A percentile compares a stretch with the other conserved stretches of the same genome.
phyloP scores from a whole-genome alignment of 2,797 vertebrate species.

The Gallinago nigripennis region DNA sequence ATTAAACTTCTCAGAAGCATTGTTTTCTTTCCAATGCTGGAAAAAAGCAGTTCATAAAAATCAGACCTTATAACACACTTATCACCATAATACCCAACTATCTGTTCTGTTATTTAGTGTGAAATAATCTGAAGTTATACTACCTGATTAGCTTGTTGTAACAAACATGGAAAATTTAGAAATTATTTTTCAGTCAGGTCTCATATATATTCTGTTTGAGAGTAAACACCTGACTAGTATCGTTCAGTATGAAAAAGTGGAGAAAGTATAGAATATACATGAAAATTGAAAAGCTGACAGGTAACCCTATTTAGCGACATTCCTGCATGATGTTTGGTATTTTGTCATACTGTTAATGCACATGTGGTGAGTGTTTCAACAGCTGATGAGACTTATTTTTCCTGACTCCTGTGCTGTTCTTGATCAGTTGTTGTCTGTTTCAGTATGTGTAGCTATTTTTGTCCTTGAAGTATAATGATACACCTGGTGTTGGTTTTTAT shows the following conservation, averaged over 20 bases:
- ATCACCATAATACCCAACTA: not conserved
- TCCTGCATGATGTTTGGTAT: not conserved
- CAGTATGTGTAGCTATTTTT: not conserved
- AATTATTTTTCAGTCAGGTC: not conserved
- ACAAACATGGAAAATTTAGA: not conserved
- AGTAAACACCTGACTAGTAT: not conserved
- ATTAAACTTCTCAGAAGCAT: not conserved
- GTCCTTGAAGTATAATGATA: not conserved
- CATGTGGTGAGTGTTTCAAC: not conserved
- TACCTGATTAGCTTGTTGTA: not conserved
- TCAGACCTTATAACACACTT: not conserved
- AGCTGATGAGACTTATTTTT: not conserved
- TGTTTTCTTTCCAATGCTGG: not conserved
- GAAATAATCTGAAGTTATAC: not conserved
- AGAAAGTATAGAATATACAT: not conserved
- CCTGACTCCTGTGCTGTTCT: not conserved
- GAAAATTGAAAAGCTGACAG: not conserved
- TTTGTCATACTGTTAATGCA: not conserved
- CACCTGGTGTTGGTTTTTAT: not conserved
- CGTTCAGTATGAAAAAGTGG: not conserved
- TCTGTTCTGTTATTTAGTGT: not conserved
- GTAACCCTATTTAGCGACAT: not conserved
- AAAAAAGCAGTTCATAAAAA: not conserved
- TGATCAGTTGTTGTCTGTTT: not conserved
- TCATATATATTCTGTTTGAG: not conserved